These are phyloP conservation scores for Cliona cf. orientalis DNA, from an alignment of 37 sponge, comb jelly and placozoan species.

Conservation along the genomic window DNA sequence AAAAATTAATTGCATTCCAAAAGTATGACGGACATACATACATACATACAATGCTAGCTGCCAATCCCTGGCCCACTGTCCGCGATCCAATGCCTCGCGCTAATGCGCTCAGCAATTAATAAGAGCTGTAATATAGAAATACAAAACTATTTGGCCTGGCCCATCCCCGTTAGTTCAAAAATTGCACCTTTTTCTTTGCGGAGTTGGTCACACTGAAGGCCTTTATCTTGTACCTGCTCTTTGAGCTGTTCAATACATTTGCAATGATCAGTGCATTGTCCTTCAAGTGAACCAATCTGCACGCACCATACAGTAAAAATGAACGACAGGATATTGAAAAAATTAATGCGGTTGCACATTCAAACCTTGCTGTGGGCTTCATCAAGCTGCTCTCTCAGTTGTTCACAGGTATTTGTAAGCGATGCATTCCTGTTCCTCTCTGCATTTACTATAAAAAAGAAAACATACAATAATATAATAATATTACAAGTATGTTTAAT, in stretches of 20 bases:
- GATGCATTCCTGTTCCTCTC: slow-evolving; percentile 1
- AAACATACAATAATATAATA: not conserved
- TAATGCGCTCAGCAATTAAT: too few relatives aligned
- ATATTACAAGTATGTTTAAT: too few relatives aligned
- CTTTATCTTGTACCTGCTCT: not conserved
- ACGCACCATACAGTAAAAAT: not conserved
- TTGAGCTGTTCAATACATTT: not conserved
- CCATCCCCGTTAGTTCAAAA: too few relatives aligned
- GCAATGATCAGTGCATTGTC: not conserved
- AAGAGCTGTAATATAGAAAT: too few relatives aligned
- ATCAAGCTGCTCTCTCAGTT: not conserved
- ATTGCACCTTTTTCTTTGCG: slow-evolving; percentile 16
- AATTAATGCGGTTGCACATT: not conserved
- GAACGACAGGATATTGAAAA: not conserved
- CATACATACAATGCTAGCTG: too few relatives aligned
- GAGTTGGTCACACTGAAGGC: not conserved
- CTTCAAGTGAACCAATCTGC: not conserved
- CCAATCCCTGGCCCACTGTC: too few relatives aligned
- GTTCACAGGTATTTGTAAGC: too few relatives aligned
- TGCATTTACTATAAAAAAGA: not conserved
- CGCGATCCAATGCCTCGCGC: too few relatives aligned
- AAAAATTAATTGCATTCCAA: too few relatives aligned
- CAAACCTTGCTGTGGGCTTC: not conserved
- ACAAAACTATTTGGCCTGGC: too few relatives aligned
- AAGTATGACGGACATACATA: too few relatives aligned